Conservation (phyloP, 2,113 vertebrate genomes). For the Dasyurus viverrinus region DNA sequence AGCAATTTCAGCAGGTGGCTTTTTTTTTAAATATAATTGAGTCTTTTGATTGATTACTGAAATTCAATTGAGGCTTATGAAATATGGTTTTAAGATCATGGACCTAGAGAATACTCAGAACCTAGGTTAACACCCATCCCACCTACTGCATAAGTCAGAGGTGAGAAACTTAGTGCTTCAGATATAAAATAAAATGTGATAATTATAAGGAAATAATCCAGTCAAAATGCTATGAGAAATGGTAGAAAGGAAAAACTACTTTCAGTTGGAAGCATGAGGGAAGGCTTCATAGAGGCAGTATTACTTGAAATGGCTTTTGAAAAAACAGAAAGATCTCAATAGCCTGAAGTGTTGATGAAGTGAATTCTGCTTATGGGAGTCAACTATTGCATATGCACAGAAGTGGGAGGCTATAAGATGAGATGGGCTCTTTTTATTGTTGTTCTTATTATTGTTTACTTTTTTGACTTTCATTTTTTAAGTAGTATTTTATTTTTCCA, state of each 20-base stretch:
- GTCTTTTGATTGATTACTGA: not conserved
- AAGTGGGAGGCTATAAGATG: not conserved
- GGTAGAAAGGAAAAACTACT: not conserved
- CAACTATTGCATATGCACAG: not conserved
- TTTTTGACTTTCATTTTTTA: too few relatives aligned
- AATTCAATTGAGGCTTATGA: not conserved
- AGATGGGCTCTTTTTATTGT: not conserved
- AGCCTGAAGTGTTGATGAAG: not conserved
- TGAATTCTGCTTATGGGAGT: not conserved
- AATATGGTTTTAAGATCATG: not conserved
- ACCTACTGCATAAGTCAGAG: not conserved
- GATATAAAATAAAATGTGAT: not conserved
- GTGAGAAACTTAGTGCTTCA: not conserved
- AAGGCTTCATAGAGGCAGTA: not conserved
- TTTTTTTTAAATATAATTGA: not conserved
- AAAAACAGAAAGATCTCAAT: not conserved
- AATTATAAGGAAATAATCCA: not conserved
- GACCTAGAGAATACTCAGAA: not conserved
- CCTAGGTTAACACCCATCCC: not conserved
- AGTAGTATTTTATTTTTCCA: too few relatives aligned
- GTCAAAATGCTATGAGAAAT: not conserved
- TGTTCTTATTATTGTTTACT: too few relatives aligned
- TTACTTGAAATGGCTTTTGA: not conserved
- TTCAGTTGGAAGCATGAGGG: not conserved
- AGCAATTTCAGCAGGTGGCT: not conserved